Conservation (phyloP, 2,888 invertebrate genomes). For the Campoplex capitator region DNA sequence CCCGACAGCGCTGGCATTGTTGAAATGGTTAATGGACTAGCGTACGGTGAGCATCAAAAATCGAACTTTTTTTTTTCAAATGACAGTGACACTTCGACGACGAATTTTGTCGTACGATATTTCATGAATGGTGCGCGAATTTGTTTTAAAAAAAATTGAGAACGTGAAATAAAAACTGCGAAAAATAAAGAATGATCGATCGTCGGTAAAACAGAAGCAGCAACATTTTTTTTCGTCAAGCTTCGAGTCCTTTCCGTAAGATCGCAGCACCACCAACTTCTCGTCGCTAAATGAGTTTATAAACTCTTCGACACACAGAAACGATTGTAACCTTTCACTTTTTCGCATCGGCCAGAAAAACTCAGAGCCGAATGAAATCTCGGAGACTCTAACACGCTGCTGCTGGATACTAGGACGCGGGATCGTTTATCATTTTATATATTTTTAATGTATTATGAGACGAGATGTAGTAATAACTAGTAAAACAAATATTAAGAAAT, state of each 20-base stretch:
- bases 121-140: background rate
- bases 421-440: background rate
- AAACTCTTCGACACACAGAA: conserved; percentile 12
- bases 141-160: background rate
- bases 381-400: conserved; percentile 29
- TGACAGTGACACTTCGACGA: background rate
- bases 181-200: conserved; percentile 52
- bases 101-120: background rate
- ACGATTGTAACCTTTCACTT: conserved; percentile 71
- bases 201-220: conserved; percentile 44
- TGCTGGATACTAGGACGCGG: background rate
- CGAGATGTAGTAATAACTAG: background rate
- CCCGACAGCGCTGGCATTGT: conserved; percentile 84
- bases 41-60: conserved; percentile 80
- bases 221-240: conserved; percentile 17
- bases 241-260: conserved; percentile 50
- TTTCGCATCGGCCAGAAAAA: conserved; percentile 58
- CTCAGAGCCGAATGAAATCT: conserved; percentile 18
- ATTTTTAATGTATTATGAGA: background rate
- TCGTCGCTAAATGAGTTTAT: conserved; percentile 28
- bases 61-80: background rate
- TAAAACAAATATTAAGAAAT: conserved; percentile 1
- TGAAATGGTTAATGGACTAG: conserved; percentile 82
- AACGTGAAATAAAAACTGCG: background rate
- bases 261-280: conserved; percentile 50